A percentile compares a stretch with the other conserved stretches of the same genome.
Conservation (phyloP, 2,797 vertebrate genomes). For the Eulemur rubriventer region DNA sequence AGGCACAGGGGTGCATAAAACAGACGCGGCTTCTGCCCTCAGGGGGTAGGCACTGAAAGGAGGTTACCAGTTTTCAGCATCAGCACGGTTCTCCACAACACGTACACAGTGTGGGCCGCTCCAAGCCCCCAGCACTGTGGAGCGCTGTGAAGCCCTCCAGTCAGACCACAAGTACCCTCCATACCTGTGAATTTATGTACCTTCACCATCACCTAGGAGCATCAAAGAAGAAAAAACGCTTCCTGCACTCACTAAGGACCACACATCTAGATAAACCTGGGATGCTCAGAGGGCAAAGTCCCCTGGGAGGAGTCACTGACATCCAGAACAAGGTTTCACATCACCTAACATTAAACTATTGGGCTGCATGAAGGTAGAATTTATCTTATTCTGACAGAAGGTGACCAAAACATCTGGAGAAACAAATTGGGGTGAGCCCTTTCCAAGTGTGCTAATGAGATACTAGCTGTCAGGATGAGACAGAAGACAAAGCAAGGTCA, state of each 20-base stretch:
- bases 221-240: not conserved
- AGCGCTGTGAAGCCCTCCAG: rapidly evolving
- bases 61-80: too few relatives aligned
- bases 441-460: slow-evolving; percentile 42
- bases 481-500: slow-evolving; percentile 64
- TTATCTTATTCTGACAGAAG: slow-evolving; percentile 46
- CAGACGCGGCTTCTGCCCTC: not conserved
- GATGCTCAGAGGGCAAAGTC: rapidly evolving
- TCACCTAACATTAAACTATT: rapidly evolving
- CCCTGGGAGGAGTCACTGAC: not conserved
- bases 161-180: rapidly evolving
- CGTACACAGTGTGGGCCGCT: rapidly evolving
- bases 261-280: rapidly evolving
- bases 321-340: not conserved
- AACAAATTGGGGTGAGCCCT: slow-evolving; percentile 48
- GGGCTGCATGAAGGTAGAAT: not conserved
- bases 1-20: not conserved
- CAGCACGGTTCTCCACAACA: not conserved
- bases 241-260: not conserved
- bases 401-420: slow-evolving; percentile 30
- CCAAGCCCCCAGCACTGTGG: rapidly evolving
- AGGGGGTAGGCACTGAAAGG: rapidly evolving
- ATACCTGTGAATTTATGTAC: rapidly evolving
- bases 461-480: slow-evolving; percentile 64
- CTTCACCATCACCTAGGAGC: not conserved